Percentiles rank a stretch among this genome's conserved stretches.
phyloP scores from a whole-genome alignment of 2,888 invertebrate genomes.

The Biston betularia region DNA sequence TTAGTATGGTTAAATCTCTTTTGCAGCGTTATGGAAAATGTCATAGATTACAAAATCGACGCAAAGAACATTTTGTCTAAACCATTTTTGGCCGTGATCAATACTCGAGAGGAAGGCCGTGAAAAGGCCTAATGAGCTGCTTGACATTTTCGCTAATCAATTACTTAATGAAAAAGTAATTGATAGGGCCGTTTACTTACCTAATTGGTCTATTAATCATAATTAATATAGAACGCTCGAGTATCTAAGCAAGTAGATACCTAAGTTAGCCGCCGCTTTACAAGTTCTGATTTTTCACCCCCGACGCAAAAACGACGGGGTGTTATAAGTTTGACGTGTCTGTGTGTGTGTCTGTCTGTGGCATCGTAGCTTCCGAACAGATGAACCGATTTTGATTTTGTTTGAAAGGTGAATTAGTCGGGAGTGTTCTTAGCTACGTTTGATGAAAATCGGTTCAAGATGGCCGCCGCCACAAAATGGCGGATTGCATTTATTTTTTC shows the following conservation, averaged over 20 bases:
- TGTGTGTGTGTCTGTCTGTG: too few species aligned
- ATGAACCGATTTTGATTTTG: too few species aligned
- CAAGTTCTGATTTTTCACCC: background rate
- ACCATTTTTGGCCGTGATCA: background rate
- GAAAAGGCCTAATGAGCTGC: conserved; percentile 10
- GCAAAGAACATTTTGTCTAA: background rate
- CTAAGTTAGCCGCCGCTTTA: background rate
- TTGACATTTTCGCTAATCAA: conserved; percentile 21
- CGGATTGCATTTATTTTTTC: too few species aligned
- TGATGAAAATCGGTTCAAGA: too few species aligned
- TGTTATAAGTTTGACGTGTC: too few species aligned
- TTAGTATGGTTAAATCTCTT: background rate
- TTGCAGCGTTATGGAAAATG: background rate
- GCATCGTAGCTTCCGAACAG: too few species aligned
- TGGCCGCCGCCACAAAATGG: too few species aligned
- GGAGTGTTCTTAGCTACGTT: too few species aligned
- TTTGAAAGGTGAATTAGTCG: too few species aligned
- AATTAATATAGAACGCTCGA: conserved; percentile 15
- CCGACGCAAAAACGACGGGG: too few species aligned
- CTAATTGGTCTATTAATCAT: conserved; percentile 31
- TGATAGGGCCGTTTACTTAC: conserved; percentile 20
- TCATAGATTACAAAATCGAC: background rate
- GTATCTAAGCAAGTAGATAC: background rate
- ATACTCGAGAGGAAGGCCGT: conserved; percentile 4
- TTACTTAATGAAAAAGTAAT: conserved; percentile 15